Conservation (phyloP, 2,113 vertebrate species). For the Haemorhous mexicanus region DNA sequence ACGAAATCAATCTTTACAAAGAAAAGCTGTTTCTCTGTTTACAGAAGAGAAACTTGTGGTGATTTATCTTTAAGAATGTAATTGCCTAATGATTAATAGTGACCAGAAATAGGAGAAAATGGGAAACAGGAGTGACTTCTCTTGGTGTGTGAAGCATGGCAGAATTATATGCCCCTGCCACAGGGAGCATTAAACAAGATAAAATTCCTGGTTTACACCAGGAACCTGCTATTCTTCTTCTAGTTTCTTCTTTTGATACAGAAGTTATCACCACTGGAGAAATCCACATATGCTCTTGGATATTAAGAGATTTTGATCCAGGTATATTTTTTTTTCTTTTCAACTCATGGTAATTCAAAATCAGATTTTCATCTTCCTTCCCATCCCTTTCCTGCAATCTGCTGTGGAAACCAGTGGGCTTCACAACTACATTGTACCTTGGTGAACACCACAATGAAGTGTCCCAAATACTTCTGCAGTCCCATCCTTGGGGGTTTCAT, state of each 20-base stretch:
- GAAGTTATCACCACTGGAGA: background rate
- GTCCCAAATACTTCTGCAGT: background rate
- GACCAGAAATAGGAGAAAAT: conserved; percentile 27
- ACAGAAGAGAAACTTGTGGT: conserved; percentile 40
- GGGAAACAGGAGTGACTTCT: background rate
- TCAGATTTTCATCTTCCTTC: background rate
- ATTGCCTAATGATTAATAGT: conserved; percentile 60
- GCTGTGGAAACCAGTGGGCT: background rate
- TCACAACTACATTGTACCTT: background rate
- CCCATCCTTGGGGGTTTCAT: background rate
- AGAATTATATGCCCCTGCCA: background rate
- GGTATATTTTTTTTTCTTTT: background rate
- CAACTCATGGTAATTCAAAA: background rate
- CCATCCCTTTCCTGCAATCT: background rate
- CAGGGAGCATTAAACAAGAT: background rate
- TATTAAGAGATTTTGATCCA: background rate
- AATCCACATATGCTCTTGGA: background rate
- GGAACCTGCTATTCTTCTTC: background rate
- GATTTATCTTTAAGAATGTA: conserved; percentile 57
- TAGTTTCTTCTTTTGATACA: background rate
- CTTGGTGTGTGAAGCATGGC: background rate
- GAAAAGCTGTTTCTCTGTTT: conserved; percentile 63
- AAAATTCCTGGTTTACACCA: background rate
- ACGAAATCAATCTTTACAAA: conserved; percentile 53
- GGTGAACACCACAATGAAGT: background rate